phyloP scores from a whole-genome alignment of 2,113 vertebrate genomes.

The Scolopax mira region DNA sequence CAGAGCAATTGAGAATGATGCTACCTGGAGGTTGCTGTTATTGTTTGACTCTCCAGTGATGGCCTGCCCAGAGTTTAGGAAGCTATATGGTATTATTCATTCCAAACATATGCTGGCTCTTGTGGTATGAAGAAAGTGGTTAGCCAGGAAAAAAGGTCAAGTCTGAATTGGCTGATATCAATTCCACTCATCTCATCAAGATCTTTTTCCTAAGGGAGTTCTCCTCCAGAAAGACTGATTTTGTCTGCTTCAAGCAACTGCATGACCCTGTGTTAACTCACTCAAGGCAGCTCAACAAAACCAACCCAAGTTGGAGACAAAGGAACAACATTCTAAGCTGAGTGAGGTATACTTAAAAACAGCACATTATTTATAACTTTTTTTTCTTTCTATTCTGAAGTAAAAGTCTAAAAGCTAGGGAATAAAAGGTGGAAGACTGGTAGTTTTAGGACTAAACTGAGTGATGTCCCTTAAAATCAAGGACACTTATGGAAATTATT shows the following conservation, averaged over 20 bases:
- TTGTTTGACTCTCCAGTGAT: not conserved
- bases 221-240: not conserved
- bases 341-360: not conserved
- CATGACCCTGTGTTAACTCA: not conserved
- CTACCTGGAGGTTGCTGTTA: not conserved
- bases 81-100: not conserved
- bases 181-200: not conserved
- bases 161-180: not conserved
- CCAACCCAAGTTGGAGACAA: not conserved
- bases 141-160: not conserved
- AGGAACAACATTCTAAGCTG: not conserved
- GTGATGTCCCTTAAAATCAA: not conserved
- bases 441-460: not conserved
- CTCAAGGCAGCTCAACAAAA: not conserved
- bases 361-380: not conserved
- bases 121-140: not conserved
- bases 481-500: accelerated
- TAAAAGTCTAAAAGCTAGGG: not conserved
- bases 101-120: not conserved
- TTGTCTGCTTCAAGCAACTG: not conserved
- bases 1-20: not conserved
- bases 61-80: not conserved
- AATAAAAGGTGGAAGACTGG: not conserved
- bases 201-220: not conserved
- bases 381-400: not conserved